These are phyloP conservation scores for Tyto alba DNA, from an alignment of 2,113 vertebrate genomes.

Conservation along the genomic window DNA sequence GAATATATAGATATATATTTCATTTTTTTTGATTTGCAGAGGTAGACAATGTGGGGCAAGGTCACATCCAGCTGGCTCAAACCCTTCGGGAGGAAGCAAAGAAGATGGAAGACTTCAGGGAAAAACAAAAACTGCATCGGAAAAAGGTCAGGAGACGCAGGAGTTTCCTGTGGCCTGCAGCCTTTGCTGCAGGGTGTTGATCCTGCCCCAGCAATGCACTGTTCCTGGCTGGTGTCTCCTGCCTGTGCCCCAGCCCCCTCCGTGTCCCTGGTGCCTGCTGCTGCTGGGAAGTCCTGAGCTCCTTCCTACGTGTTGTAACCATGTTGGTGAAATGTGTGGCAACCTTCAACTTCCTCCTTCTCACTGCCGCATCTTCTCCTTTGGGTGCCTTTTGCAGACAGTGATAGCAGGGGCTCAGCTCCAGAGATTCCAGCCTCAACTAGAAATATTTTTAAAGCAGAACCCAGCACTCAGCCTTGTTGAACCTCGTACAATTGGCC, in stretches of 20 bases:
- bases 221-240: not conserved
- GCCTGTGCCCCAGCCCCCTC: not conserved
- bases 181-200: accelerated
- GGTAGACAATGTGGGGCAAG: constrained; percentile 83
- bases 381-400: not conserved
- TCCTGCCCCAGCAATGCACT: accelerated
- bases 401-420: not conserved
- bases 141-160: constrained; percentile 76
- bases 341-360: constrained; percentile 23
- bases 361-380: not conserved
- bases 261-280: accelerated
- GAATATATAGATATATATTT: not conserved
- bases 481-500: too few species aligned
- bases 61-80: constrained; percentile 88
- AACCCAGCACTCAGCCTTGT: too few species aligned
- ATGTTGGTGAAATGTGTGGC: not conserved
- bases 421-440: not conserved
- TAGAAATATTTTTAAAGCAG: not conserved
- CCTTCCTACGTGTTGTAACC: not conserved
- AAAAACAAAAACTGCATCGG: constrained; percentile 84
- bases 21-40: constrained; percentile 46
- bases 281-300: not conserved
- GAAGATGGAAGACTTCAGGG: constrained; percentile 92
- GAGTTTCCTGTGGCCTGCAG: too few species aligned
- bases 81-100: constrained; percentile 87